Percentiles rank a stretch among this genome's conserved stretches.
phyloP scores from a whole-genome alignment of 2,113 vertebrate species.

The Chaetodon auriga region DNA sequence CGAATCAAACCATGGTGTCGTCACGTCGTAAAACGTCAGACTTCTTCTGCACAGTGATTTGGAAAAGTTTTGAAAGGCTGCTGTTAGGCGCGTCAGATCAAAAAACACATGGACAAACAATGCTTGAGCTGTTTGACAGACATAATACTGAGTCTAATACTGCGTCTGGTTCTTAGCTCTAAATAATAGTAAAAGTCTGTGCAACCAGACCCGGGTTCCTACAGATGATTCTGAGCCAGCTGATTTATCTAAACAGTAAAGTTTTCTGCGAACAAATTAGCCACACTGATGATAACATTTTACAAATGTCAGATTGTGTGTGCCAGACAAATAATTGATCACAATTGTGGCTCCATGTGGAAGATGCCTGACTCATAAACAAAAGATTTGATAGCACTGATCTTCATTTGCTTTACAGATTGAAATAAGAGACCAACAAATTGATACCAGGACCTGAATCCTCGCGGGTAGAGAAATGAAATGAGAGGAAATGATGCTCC shows the following conservation, averaged over 20 bases:
- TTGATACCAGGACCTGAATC: conserved; percentile 21
- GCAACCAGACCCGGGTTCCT: background rate
- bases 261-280: conserved; percentile 3
- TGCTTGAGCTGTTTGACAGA: no score
- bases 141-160: background rate
- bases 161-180: background rate
- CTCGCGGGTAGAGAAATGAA: conserved; percentile 4
- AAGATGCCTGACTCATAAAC: conserved; percentile 3
- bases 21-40: background rate
- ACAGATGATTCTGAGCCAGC: background rate
- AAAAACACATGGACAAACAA: no score
- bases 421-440: conserved; percentile 7
- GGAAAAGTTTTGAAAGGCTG: background rate
- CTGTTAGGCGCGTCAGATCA: no score
- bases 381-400: background rate
- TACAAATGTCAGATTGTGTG: conserved; percentile 18
- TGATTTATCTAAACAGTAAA: background rate
- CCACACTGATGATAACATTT: conserved; percentile 12
- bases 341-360: conserved; percentile 13
- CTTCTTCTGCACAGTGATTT: background rate
- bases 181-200: background rate
- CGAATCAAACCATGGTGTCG: background rate
- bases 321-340: conserved; percentile 11
- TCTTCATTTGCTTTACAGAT: background rate
- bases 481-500: background rate